phyloP scores from a whole-genome alignment of 1,140 invertebrate genomes.

The Cheumatopsyche charites region DNA sequence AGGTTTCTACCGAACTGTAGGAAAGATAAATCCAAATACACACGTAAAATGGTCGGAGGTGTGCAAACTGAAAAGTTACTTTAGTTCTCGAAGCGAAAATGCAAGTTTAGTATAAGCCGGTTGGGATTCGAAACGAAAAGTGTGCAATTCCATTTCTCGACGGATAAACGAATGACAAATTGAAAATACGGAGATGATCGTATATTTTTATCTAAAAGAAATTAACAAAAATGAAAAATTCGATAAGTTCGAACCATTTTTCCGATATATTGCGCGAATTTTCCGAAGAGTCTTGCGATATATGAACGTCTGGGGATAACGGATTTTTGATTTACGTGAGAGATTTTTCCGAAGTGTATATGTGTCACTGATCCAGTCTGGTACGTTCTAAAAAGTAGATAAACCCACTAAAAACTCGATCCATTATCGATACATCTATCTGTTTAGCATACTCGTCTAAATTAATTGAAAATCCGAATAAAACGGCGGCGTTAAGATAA shows the following conservation, averaged over 20 bases:
- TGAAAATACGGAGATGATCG: slow-evolving; percentile 17
- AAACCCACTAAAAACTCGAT: slow-evolving; percentile 11
- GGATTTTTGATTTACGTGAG: slow-evolving; percentile 46
- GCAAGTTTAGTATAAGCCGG: too few species aligned
- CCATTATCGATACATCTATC: slow-evolving; percentile 24
- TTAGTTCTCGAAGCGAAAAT: too few species aligned
- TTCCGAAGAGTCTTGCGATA: background rate
- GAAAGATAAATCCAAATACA: background rate
- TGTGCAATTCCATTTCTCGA: slow-evolving; percentile 27
- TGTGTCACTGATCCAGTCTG: slow-evolving; percentile 18
- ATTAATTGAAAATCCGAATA: background rate
- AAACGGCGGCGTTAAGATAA: background rate
- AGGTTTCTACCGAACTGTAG: background rate
- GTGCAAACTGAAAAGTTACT: slow-evolving; percentile 23
- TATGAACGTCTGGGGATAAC: slow-evolving; percentile 29
- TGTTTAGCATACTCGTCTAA: slow-evolving; percentile 12
- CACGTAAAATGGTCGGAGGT: background rate
- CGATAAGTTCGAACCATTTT: too few species aligned
- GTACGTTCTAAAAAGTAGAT: background rate
- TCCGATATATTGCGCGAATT: slow-evolving; percentile 23
- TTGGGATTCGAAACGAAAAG: too few species aligned
- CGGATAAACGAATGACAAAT: slow-evolving; percentile 22
- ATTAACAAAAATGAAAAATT: too few species aligned
- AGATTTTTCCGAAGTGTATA: slow-evolving; percentile 26
- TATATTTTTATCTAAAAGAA: background rate